Evolutionary conservation across 2,113 vertebrate species (phyloP).

Genomic region (Phaetusa simplex): DNA sequence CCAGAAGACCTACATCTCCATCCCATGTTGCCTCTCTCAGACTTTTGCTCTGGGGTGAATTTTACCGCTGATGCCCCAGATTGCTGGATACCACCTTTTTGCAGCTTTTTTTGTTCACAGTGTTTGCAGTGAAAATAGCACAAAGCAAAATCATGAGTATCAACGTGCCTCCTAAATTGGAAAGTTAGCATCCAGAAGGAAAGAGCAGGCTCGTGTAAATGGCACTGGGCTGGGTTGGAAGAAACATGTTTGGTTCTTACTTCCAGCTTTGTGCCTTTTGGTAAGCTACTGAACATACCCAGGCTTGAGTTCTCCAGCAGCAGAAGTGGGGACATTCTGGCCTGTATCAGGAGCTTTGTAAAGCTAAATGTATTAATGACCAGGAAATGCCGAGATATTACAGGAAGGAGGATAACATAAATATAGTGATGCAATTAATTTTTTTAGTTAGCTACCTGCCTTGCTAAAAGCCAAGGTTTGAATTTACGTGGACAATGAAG

Average conservation of each 20-base stretch:
- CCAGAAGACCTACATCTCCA: background rate
- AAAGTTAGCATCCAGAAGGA: background rate
- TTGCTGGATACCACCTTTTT: background rate
- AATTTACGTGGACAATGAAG: background rate
- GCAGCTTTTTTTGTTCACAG: background rate
- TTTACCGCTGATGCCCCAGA: background rate
- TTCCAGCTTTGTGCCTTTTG: background rate
- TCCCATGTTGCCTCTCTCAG: background rate
- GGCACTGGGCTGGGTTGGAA: background rate
- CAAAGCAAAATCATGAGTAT: background rate
- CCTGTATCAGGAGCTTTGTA: background rate
- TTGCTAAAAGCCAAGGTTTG: background rate
- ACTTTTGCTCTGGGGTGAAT: background rate
- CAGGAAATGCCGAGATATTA: background rate
- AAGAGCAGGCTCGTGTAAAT: background rate
- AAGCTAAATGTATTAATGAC: background rate
- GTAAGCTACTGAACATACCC: background rate
- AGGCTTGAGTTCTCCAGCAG: background rate
- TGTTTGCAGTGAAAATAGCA: background rate
- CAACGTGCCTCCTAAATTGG: background rate
- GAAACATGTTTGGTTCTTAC: background rate
- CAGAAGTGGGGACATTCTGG: background rate
- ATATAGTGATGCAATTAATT: background rate
- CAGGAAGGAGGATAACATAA: background rate
- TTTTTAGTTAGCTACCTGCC: background rate